These are phyloP conservation scores for Stenolophus ochropezus DNA, from an alignment of 2,888 invertebrate species.

Conservation along the genomic window DNA sequence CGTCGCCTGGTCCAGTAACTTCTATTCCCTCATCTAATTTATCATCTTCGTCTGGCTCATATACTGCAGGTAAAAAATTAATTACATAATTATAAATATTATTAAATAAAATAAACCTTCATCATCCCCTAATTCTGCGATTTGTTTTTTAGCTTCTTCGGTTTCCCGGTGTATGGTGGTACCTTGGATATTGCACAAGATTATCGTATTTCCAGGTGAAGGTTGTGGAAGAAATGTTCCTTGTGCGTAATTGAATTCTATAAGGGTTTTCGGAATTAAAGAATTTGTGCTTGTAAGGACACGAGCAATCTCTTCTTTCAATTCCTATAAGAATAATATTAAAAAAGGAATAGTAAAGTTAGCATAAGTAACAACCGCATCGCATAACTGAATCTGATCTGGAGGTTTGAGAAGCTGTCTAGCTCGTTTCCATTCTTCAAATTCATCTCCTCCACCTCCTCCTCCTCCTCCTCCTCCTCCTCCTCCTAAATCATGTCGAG, in stretches of 20 bases:
- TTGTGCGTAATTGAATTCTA: slow-evolving; percentile 87
- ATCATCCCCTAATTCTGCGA: slow-evolving; percentile 73
- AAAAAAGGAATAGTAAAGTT: slow-evolving; percentile 34
- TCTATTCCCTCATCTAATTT: slow-evolving; percentile 64
- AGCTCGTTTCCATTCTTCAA: slow-evolving; percentile 81
- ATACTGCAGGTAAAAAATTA: slow-evolving; percentile 67
- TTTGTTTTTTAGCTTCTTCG: slow-evolving; percentile 83
- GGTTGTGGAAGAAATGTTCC: slow-evolving; percentile 78
- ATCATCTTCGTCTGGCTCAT: slow-evolving; percentile 70
- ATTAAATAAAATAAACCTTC: no score
- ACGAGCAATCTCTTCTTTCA: slow-evolving; percentile 88
- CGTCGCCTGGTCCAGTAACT: slow-evolving; percentile 47
- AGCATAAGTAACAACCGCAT: slow-evolving; percentile 75
- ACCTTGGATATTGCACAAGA: slow-evolving; percentile 79
- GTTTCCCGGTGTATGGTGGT: slow-evolving; percentile 84
- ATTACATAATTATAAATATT: no score
- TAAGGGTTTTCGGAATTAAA: slow-evolving; percentile 84
- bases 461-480: no score
- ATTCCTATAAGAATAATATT: slow-evolving; percentile 76
- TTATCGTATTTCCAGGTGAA: slow-evolving; percentile 79
- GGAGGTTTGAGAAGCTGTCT: slow-evolving; percentile 82
- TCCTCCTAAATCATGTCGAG: background rate
- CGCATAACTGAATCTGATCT: slow-evolving; percentile 83
- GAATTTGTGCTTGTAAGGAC: slow-evolving; percentile 85
- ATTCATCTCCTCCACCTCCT: slow-evolving; percentile 78